Percentiles rank a stretch among this genome's conserved stretches.
These are phyloP conservation scores for Pygmarrhopalites habei DNA, from an alignment of 1,140 invertebrate species.

Conservation along the genomic window DNA sequence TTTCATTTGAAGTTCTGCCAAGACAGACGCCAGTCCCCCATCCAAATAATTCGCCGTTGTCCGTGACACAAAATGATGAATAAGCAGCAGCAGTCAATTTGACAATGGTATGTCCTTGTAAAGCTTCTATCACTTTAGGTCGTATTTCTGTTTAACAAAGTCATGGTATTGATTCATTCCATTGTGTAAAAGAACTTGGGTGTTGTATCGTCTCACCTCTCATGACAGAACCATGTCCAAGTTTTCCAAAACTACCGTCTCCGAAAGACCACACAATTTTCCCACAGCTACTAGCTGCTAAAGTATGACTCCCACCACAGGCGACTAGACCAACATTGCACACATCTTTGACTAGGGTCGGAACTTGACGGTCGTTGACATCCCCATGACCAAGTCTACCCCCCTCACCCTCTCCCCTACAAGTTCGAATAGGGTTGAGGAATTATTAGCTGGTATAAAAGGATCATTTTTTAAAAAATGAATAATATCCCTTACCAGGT, in stretches of 20 bases:
- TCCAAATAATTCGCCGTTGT: conserved; percentile 46
- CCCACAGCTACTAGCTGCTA: conserved; percentile 56
- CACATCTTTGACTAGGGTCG: conserved; percentile 53
- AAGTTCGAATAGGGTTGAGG: no score
- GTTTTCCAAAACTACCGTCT: conserved; percentile 54
- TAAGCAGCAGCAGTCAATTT: conserved; percentile 52
- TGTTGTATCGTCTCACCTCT: no score
- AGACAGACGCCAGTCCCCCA: conserved; percentile 58
- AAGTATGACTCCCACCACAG: conserved; percentile 55
- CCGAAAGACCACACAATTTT: conserved; percentile 61
- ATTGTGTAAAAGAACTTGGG: no score
- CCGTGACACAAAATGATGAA: conserved; percentile 29
- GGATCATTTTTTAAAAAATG: no score
- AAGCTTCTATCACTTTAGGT: conserved; percentile 57
- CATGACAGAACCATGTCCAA: conserved; percentile 55
- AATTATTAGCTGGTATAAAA: no score
- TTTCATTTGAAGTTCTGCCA: conserved; percentile 53
- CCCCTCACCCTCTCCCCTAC: conserved; percentile 60
- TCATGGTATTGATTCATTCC: no score
- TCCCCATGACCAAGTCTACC: conserved; percentile 55
- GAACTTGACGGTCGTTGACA: conserved; percentile 49
- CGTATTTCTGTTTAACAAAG: no score
- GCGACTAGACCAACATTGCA: conserved; percentile 54
- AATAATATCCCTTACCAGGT: no score
- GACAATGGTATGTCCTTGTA: conserved; percentile 53